Conservation (phyloP, 2,797 vertebrate genomes). For the Scolopax rusticola region DNA sequence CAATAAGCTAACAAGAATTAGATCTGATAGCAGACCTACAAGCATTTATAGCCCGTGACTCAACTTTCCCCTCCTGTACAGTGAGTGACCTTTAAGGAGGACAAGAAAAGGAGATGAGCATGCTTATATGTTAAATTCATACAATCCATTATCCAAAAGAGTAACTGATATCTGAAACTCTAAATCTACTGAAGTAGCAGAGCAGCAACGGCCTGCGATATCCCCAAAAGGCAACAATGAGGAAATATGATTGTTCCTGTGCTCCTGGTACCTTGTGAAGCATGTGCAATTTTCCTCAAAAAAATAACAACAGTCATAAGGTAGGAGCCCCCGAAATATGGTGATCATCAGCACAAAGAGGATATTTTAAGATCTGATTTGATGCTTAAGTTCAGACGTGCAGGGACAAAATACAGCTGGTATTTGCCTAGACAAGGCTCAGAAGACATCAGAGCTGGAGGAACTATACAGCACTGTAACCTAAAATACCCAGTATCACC, state of each 20-base stretch:
- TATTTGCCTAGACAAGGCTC: not conserved
- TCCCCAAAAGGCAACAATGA: not conserved
- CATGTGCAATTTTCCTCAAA: not conserved
- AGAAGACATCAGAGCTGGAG: not conserved
- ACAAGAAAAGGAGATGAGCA: not conserved
- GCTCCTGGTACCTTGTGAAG: not conserved
- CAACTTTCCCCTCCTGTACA: constrained; percentile 51
- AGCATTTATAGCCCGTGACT: constrained; percentile 59
- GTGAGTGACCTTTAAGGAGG: constrained; percentile 22
- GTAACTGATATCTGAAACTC: not conserved
- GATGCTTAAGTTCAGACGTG: not conserved
- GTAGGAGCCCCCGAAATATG: not conserved
- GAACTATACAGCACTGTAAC: not conserved
- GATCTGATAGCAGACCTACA: constrained; percentile 32
- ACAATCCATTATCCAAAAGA: constrained; percentile 22
- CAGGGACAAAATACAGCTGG: not conserved
- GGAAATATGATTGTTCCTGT: not conserved
- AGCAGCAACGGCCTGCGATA: not conserved
- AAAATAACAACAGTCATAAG: not conserved
- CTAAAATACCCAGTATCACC: not conserved
- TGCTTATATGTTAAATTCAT: constrained; percentile 43
- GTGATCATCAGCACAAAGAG: not conserved
- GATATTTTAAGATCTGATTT: not conserved
- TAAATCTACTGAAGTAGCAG: not conserved
- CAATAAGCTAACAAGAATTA: constrained; percentile 44